Evolutionary conservation across 1,140 invertebrate genomes (phyloP).

Genomic region (Ceratosolen fusciceps): DNA sequence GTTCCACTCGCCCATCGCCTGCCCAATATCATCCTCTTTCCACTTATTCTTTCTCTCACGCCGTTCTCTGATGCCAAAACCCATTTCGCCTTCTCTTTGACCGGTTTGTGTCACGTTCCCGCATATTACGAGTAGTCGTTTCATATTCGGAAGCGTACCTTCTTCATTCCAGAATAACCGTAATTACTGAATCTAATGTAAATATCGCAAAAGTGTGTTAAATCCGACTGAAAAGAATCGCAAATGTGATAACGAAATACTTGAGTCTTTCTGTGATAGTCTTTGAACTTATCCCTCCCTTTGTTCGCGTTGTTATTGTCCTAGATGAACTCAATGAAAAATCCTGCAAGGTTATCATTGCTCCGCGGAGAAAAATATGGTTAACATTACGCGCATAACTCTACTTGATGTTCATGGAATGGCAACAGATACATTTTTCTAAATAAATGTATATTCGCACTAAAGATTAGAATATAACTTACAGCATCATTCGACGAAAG

Average conservation of each 20-base stretch:
- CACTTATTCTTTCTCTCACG: not conserved
- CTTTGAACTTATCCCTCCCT: not conserved
- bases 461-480: conserved; percentile 25
- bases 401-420: conserved; percentile 10
- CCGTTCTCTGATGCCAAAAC: not conserved
- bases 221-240: not conserved
- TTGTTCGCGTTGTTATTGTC: not conserved
- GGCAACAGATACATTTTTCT: conserved; percentile 30
- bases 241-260: not conserved
- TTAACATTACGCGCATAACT: not conserved
- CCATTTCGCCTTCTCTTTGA: conserved; percentile 43
- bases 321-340: not conserved
- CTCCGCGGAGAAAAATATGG: not conserved
- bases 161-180: not conserved
- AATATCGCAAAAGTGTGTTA: not conserved
- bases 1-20: conserved; percentile 41
- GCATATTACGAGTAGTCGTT: not conserved
- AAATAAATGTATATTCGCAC: conserved; percentile 27
- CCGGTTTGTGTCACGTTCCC: conserved; percentile 55
- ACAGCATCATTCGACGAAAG: not conserved
- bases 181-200: not conserved
- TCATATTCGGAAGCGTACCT: not conserved
- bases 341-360: not conserved
- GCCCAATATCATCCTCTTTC: conserved; percentile 36
- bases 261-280: not conserved